Percentiles rank a stretch among this genome's conserved stretches.
These are phyloP conservation scores for Microtus pennsylvanicus DNA, from an alignment of 2,113 vertebrate species.

Conservation along the genomic window DNA sequence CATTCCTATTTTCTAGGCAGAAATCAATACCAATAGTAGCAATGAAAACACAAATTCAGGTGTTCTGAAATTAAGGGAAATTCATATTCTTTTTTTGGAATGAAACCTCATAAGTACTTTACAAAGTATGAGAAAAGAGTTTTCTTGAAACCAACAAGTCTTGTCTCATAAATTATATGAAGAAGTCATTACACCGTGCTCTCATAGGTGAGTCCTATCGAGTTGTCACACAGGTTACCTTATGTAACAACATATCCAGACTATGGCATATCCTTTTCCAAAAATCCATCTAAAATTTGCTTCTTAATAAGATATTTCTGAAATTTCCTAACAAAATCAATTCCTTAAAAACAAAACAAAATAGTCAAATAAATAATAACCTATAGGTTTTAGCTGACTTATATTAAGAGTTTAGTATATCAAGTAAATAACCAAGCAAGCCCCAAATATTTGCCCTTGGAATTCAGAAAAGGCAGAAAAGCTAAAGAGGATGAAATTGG, in stretches of 20 bases:
- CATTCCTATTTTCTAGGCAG: background rate
- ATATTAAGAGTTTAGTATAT: background rate
- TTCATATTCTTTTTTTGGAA: background rate
- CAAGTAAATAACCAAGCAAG: constrained; percentile 66
- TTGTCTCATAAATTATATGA: background rate
- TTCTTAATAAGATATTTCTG: background rate
- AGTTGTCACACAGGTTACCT: background rate
- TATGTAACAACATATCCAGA: background rate
- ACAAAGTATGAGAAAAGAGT: background rate
- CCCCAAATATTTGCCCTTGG: constrained; percentile 8
- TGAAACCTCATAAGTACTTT: background rate
- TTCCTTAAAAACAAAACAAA: background rate
- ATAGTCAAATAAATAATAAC: background rate
- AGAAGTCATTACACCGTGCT: background rate
- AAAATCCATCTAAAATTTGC: background rate
- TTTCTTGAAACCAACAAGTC: background rate
- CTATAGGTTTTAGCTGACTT: background rate
- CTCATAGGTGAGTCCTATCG: background rate
- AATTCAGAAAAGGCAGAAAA: constrained; percentile 59
- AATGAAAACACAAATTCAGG: background rate
- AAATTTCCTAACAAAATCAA: background rate
- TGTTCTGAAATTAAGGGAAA: too few species aligned
- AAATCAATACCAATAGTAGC: background rate
- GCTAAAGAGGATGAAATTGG: constrained; percentile 58
- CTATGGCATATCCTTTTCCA: background rate